These are phyloP conservation scores for Streptopelia turtur DNA, from an alignment of 2,797 vertebrate species.

Conservation along the genomic window DNA sequence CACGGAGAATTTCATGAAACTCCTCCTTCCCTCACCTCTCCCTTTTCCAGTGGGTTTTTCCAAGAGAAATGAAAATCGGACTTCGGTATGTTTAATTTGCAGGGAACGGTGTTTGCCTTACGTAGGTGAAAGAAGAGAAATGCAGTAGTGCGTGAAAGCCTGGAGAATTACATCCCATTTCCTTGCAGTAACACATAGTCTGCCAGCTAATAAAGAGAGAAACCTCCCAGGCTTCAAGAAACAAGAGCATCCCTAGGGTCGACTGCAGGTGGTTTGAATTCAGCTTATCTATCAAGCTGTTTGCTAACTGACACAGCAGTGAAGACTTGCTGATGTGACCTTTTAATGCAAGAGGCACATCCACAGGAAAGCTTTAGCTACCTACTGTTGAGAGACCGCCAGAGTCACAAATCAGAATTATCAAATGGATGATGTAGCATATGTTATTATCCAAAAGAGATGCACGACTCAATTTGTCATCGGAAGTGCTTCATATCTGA, in stretches of 20 bases:
- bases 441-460: not conserved
- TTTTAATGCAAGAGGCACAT: not conserved
- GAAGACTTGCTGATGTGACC: not conserved
- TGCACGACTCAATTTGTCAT: not conserved
- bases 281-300: not conserved
- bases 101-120: not conserved
- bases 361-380: not conserved
- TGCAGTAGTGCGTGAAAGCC: accelerated
- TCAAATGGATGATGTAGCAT: not conserved
- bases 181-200: not conserved
- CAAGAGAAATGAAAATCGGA: not conserved
- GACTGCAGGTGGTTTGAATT: not conserved
- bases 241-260: not conserved
- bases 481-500: not conserved
- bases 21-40: not conserved
- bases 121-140: not conserved
- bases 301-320: not conserved
- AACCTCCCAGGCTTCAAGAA: not conserved
- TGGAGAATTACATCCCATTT: not conserved
- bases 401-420: not conserved
- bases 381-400: not conserved
- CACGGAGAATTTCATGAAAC: not conserved
- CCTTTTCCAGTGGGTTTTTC: not conserved
- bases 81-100: not conserved
- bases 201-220: not conserved